Evolutionary conservation across 2,888 invertebrate species (phyloP).

Genomic region (Sarcophaga carnaria): DNA sequence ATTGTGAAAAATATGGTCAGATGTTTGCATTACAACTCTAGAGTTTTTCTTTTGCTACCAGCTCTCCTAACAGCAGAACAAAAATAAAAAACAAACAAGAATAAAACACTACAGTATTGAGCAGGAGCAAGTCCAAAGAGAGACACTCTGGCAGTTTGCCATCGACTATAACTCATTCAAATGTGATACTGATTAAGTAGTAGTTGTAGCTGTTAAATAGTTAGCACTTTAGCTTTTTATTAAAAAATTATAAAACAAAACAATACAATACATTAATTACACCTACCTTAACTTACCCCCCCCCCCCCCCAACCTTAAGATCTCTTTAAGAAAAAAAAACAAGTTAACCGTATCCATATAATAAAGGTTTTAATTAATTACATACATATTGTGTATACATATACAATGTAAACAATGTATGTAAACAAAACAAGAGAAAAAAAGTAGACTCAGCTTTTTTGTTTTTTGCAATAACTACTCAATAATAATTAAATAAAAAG

Average conservation of each 20-base stretch:
- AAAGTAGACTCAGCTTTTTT: conserved; percentile 40
- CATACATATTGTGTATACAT: conserved; percentile 10
- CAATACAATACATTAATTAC: conserved; percentile 34
- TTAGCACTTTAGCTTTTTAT: conserved; percentile 68
- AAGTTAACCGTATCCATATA: background rate
- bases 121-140: background rate
- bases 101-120: conserved; percentile 12
- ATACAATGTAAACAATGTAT: background rate
- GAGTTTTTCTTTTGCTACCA: conserved; percentile 44
- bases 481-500: background rate
- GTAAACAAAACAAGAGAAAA: conserved; percentile 9
- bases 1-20: conserved; percentile 70
- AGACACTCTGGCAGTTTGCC: conserved; percentile 66
- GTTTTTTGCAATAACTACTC: conserved; percentile 25
- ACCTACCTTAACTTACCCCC: background rate
- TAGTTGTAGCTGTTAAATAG: conserved; percentile 68
- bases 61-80: background rate
- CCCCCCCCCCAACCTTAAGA: background rate
- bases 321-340: background rate
- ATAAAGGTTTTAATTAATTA: conserved; percentile 19
- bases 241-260: conserved; percentile 21
- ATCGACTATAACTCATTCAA: conserved; percentile 70
- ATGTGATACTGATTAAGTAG: conserved; percentile 70
- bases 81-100: conserved; percentile 6
- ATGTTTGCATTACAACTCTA: conserved; percentile 68